Evolutionary conservation across 2,888 invertebrate species (phyloP), one percentile per base, ranked within the genome.

Genomic region (Heliothis peltigera): DNA sequence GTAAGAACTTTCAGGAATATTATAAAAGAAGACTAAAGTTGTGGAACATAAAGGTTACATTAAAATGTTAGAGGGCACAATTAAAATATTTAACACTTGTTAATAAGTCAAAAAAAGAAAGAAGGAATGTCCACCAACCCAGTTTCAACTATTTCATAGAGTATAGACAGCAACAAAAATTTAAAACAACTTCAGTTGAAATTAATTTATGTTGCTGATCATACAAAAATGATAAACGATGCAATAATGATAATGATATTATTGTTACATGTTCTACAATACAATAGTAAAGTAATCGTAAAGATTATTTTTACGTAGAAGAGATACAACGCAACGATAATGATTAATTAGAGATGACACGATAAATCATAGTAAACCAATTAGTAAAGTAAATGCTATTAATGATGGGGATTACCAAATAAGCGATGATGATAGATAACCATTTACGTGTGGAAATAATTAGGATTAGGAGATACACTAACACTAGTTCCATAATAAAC

Each of bases 341-440:
- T 55, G 15, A 44, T 46, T 15, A 53, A 60, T 35, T 18, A 51
- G 32, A 17, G 28, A 46, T 55, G 25, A 46, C 46, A 61, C 3
- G 47, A 61, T 61, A 53, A 35, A 17, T 39, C 52, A 57, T 56
- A 21, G 48, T 10, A 64, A 62, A 64, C 39, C 74, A 48, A 62
- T 77, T 66, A 59, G 47, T 55, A n/a, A n/a, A n/a, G n/a, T n/a
- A n/a, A n/a, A n/a, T n/a, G 17, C 28, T 53, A 28, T 3, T 49
- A 49, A 66, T 25, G 74, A 77, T 77, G 63, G 21, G 21, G 17
- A 64, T 72, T 56, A 21, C 21, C 46, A 59, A 65, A 71, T 55
- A 48, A 51, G 25, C 54, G 21, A 59, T 47, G 59, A 64, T 51
- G 48, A 18, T 46, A 55, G 75, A 74, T 78, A 63, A 67, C 17